A percentile compares a stretch with the other conserved stretches of the same genome.
Evolutionary conservation across 1,140 invertebrate genomes (phyloP).

Genomic region (Microplitis demolitor): DNA sequence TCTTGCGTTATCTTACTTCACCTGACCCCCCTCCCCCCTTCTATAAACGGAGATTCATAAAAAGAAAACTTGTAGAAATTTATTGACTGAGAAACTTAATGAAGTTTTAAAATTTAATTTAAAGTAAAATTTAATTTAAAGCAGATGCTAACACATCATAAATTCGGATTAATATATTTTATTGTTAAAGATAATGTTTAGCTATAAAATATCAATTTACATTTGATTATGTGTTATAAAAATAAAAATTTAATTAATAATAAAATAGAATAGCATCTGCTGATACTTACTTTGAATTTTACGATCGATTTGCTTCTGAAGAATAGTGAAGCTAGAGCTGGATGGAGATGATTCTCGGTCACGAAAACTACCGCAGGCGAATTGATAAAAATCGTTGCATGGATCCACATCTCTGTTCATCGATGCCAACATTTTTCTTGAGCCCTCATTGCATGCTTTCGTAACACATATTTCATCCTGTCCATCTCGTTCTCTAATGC

Average conservation of each 20-base stretch:
- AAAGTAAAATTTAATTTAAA: no score
- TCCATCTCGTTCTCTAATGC: conserved; percentile 48
- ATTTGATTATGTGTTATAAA: neutral
- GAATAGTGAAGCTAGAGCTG: conserved; percentile 51
- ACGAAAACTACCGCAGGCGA: conserved; percentile 68
- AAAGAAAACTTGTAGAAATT: no score
- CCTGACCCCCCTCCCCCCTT: no score
- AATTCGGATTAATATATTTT: no score
- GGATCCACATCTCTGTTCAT: conserved; percentile 61
- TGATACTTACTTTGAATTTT: conserved; percentile 52
- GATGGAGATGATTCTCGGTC: conserved; percentile 46
- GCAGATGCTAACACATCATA: no score
- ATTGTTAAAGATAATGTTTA: neutral
- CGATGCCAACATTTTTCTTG: conserved; percentile 52
- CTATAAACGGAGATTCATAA: no score
- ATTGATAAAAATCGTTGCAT: conserved; percentile 74
- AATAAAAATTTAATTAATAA: neutral
- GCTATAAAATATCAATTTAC: neutral
- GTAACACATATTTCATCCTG: conserved; percentile 51
- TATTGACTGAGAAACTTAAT: no score
- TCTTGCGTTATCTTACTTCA: no score
- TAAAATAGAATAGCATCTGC: neutral
- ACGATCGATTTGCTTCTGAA: conserved; percentile 54
- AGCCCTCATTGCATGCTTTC: conserved; percentile 53
- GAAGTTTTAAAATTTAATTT: no score